Evolutionary conservation across 2,797 vertebrate species (phyloP).

Genomic region (Pampus argenteus): DNA sequence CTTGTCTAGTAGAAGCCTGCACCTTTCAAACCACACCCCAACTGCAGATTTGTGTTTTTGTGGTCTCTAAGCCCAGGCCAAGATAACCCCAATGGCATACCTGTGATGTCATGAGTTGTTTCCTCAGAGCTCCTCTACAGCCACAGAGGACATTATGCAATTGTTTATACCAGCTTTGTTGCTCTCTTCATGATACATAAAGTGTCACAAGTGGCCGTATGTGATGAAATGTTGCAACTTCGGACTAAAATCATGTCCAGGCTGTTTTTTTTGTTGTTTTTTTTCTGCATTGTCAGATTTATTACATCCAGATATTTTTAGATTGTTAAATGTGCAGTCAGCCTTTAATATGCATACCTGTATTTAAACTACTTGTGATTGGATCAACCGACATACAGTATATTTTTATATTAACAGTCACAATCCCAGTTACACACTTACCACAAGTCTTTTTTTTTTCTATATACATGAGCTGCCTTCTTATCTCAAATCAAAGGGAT

Average conservation of each 20-base stretch:
- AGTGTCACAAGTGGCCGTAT: conserved; percentile 1
- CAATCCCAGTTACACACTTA: not conserved
- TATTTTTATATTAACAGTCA: not conserved
- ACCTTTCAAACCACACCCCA: not conserved
- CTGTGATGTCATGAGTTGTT: not conserved
- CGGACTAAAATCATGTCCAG: not conserved
- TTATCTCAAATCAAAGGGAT: conserved; percentile 31
- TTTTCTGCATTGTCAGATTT: not conserved
- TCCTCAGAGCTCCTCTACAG: not conserved
- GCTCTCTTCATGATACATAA: not conserved
- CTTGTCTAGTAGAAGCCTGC: not conserved
- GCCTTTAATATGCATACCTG: not conserved
- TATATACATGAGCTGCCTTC: conserved; percentile 6
- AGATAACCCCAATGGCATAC: not conserved
- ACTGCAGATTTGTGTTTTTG: too few relatives aligned
- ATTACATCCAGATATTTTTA: not conserved
- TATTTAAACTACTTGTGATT: not conserved
- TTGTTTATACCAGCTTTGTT: not conserved
- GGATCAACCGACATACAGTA: not conserved
- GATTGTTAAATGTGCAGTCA: too few relatives aligned
- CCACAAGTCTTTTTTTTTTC: conserved; percentile 40
- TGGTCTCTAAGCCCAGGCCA: too few relatives aligned
- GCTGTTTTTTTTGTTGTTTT: too few relatives aligned
- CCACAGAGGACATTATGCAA: not conserved
- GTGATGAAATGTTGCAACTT: too few relatives aligned